Evolutionary conservation across 2,888 invertebrate species (phyloP), one percentile per base, ranked within the genome.

Genomic region (Pinctada fucata): DNA sequence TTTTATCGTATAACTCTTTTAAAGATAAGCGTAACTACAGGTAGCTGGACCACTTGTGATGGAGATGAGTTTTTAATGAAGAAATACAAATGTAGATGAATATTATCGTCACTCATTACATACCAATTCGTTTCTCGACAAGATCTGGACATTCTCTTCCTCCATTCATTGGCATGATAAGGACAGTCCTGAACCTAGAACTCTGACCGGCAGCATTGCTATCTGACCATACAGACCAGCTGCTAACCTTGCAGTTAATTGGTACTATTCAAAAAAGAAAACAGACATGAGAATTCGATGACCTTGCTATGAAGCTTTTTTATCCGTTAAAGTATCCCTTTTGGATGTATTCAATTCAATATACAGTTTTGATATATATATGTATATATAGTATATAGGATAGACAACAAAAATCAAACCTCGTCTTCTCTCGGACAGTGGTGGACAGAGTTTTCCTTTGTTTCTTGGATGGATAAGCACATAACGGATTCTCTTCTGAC

Each of bases 141-240:
- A 75, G 75, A 47, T 68, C 52, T 74, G 65, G 66, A 45, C 74
- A 74, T 16, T 49, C 74, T 49, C 52, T 63, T 6, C 74, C 74
- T 66, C 67, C 74, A 67, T 75, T 75, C 6, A 75, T 47, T 68
- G 75, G 48, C 47, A 67, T 49, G 65, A 67, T 68, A 8, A 67
- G 50, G 8, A 75, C 75, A 8, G 68, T 50, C 52, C 75, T 67
- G 8, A 8, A 58, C 13, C 75, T 51, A 16, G 51, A 68, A n/a
- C 67, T 10, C 3, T 50, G 10, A 47, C 75, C 75, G 50, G 66
- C 66, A 45, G 48, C 74, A 66, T 74, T 64, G n/a, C 50, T 16
- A 48, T 45, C 31, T 31, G 66, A 48, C 66, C 66, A 74, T n/a
- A 47, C 67, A 10, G 67, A 31, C 74, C 74, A 74, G 6, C n/a